A percentile compares a stretch with the other conserved stretches of the same genome.
These are phyloP conservation scores for Tachycineta bicolor DNA, from an alignment of 2,113 vertebrate genomes.

Conservation along the genomic window DNA sequence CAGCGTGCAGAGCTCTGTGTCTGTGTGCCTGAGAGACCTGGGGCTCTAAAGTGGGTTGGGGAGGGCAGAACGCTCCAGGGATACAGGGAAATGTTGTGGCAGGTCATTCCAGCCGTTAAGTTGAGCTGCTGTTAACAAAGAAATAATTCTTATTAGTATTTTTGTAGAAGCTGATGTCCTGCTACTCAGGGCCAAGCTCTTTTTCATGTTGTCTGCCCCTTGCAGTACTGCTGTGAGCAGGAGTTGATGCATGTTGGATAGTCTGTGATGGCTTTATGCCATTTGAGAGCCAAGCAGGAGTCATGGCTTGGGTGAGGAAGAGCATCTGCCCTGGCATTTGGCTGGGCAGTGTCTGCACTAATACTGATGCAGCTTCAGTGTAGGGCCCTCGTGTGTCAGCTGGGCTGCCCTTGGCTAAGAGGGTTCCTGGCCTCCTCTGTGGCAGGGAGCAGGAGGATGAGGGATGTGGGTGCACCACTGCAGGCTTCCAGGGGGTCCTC, in stretches of 20 bases:
- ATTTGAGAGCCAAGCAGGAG: not conserved
- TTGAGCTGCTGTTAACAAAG: not conserved
- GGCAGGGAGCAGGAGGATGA: not conserved
- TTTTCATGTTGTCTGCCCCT: not conserved
- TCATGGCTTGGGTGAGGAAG: not conserved
- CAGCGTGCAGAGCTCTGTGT: not conserved
- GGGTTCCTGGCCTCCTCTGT: not conserved
- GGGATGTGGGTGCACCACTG: not conserved
- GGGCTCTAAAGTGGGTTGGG: not conserved
- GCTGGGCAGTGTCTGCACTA: not conserved
- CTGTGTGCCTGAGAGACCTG: not conserved
- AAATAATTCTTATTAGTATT: not conserved
- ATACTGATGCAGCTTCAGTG: not conserved
- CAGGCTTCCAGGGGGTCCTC: fast-evolving
- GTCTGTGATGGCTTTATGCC: not conserved
- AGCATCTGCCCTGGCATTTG: not conserved
- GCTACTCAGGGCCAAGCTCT: not conserved
- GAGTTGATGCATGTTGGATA: not conserved
- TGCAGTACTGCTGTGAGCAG: not conserved
- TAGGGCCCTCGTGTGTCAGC: fast-evolving
- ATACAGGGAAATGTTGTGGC: not conserved
- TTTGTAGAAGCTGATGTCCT: not conserved
- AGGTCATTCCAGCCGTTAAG: not conserved
- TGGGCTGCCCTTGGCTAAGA: not conserved
- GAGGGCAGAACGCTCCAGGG: not conserved